Evolutionary conservation across 1,140 invertebrate species (phyloP), one percentile per base, ranked within the genome.

Genomic region (Musca vetustissima): DNA sequence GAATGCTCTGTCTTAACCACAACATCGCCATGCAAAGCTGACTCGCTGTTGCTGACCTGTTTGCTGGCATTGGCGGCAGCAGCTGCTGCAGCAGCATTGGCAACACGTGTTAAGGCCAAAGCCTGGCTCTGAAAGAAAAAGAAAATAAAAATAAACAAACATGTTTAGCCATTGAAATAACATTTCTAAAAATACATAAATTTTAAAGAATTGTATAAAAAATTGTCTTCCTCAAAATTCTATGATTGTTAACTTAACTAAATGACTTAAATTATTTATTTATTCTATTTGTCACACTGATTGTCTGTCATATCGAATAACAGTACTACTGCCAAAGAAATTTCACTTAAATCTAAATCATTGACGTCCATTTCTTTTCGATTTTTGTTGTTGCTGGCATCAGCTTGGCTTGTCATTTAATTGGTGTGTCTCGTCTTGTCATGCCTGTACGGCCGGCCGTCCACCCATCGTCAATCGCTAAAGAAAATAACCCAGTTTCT

Each of bases 1-100:
- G 78, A 80, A 59, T 77, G 76, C 68, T 82, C 80, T 70, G 81
- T 79, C 70, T 82, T 82, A 49, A 82, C 74, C 48, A 75, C 77
- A 71, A 80, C 67, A 43, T 80, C 78, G 25, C 72, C 73, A 13
- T 78, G 70, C 25, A 73, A 43, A n/a, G n/a, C n/a, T 48, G 57
- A n/a, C 47, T 19, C 3, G 22, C n/a, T n/a, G n/a, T 43, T 22
- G 57, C 49, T 9, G 47, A 74, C 77, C 15, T 73, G 75, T 69
- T 75, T 74, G 74, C 75, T 77, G 1, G 52, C 69, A 52, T 48
- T 61, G 13, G 69, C 69, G 55, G 77, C 77, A 52, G 71, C 73
- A 14, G 78, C 78, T 11, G 78, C 78, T 21, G 78, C 78, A 36
- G 77, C 77, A 67, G 78, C 78, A 68, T 75, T 76, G 32, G 76